Conservation (phyloP, 2,888 invertebrate species). For the Anoplius nigerrimus region DNA sequence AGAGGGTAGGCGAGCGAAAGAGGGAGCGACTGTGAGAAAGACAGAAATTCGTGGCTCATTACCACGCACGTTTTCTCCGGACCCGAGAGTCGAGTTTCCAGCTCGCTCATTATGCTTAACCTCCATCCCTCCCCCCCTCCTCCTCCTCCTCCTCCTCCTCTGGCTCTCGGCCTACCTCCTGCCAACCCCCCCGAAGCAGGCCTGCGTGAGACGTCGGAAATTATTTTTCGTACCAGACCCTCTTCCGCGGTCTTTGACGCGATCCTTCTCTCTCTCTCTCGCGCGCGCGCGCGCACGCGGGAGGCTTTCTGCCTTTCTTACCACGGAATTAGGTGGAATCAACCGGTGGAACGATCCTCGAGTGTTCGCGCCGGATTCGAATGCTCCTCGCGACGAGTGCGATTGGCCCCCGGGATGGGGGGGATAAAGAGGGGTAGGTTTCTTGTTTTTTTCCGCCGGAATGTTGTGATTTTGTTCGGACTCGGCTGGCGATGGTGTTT, state of each 20-base stretch:
- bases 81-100: too few species aligned
- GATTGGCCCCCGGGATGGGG: too few species aligned
- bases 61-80: neutral
- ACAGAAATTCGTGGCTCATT: conserved; percentile 4
- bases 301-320: neutral
- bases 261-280: neutral
- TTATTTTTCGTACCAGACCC: neutral
- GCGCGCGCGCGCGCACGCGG: neutral
- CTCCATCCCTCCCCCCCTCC: neutral
- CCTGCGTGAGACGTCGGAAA: neutral
- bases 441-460: too few species aligned
- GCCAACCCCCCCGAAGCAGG: too few species aligned
- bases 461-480: too few species aligned
- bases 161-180: too few species aligned
- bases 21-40: neutral
- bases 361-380: too few species aligned
- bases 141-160: too few species aligned
- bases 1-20: neutral
- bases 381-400: too few species aligned
- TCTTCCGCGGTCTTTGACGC: neutral
- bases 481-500: too few species aligned
- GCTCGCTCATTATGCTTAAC: neutral
- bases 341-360: too few species aligned
- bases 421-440: too few species aligned
- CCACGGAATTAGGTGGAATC: neutral